Evolutionary conservation across 2,888 invertebrate species (phyloP), one percentile per base, ranked within the genome.

Genomic region (Lumbricus terrestris): DNA sequence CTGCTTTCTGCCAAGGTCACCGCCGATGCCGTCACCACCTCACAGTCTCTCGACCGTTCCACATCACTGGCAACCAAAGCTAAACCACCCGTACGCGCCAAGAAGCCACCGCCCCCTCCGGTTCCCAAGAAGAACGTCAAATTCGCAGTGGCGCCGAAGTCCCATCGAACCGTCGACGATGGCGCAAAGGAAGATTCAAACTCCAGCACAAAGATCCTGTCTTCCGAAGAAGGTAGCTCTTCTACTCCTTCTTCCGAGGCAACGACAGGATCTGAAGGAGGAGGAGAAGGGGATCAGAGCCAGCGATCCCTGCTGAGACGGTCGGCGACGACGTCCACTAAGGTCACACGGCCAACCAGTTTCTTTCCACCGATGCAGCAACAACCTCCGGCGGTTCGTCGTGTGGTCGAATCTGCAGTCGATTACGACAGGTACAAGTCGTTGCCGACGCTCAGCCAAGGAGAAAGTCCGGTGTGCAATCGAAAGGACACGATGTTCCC

Each of bases 41-140:
- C 69, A 69, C 69, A 69, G 69, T 69, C 69, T n/a, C n/a, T 69
- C 29, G 69, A 69, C 69, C 69, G 69, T 69, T 69, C 69, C 13
- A 69, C 5, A n/a, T 69, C 69, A 6, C 11, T 69, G n/a, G 69
- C 69, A n/a, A 69, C 0, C 85, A 37, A 35, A 85, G 34, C 1
- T 18, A 85, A 85, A 85, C 20, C 85, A 35, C 35, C 85, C 35
- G 16, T 85, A 69, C 69, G 69, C 23, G 85, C 85, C 20, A 85
- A 85, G 85, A 85, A 85, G 23, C n/a, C 69, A n/a, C 85, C 85
- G 85, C 85, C 85, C 0, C 85, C 85, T 35, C n/a, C n/a, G n/a
- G 85, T 85, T 85, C 85, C 85, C 5, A 85, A 85, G 85, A 85
- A 85, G 85, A 85, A 13, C 8, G 34, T 33, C 35, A 85, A 85